Evolutionary conservation across 1,140 invertebrate genomes (phyloP), one percentile per base, ranked within the genome.

Genomic region (Atopsyche davidsoni): DNA sequence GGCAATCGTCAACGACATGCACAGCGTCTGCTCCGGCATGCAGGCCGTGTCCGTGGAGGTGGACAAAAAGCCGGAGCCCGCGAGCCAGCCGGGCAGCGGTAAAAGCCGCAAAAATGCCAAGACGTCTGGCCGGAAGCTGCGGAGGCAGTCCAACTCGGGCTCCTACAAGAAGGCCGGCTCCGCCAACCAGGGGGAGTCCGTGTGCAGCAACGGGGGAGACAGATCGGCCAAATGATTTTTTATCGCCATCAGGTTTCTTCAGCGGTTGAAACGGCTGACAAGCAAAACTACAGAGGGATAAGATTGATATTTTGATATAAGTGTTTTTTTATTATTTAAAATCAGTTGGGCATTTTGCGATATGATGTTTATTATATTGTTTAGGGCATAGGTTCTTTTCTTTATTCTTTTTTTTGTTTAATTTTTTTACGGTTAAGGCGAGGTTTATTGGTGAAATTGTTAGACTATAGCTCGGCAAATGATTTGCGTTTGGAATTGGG

Each of bases 171-270:
- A 40, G 14, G 35, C 6, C 39, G 14, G 18, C 6, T 16, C 7
- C 39, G 22, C 6, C 9, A 47, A 24, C 11, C 10, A 9, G 32
- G 28, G 34, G n/a, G 43, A 32, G 22, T 21, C 32, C 10, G 10
- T 32, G 6, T 21, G 32, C 19, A 13, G 40, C 1, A 55, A 44
- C 40, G 46, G 41, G 6, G 35, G 60, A 57, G 59, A 68, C 52
- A 58, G 66, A 62, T 66, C 65, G 36, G 67, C 68, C 34, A 72
- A 73, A 72, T 73, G 70, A 73, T 72, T 72, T 45, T 60, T 68
- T 64, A 55, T 69, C 24, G 64, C 64, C 39, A 62, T 67, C 45
- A 65, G 66, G 60, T 70, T 70, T 57, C 63, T 69, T 53, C 61
- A 69, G 51, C 67, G 68, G 55, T 57, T 69, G 60, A 24, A 9